Evolutionary conservation across 2,797 vertebrate genomes (phyloP).

Genomic region (Orientallactaga sibirica): DNA sequence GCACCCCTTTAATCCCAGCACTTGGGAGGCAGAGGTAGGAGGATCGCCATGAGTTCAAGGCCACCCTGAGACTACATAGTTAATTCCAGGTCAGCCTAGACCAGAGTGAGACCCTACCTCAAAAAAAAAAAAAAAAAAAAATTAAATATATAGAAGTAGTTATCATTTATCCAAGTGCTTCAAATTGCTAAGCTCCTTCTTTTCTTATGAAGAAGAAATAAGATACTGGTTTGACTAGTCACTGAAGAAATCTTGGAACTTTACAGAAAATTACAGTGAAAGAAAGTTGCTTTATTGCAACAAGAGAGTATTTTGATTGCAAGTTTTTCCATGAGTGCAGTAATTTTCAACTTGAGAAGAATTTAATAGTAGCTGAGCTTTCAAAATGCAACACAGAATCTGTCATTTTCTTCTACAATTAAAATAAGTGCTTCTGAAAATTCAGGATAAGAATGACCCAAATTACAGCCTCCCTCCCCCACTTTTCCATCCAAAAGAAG

Average conservation of each 20-base stretch:
- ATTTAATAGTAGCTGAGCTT: conserved; percentile 83
- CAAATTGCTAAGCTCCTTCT: conserved; percentile 68
- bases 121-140: background rate
- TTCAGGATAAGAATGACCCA: conserved; percentile 78
- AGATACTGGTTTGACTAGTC: conserved; percentile 70
- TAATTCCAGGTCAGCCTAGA: too few relatives aligned
- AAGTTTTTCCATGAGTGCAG: conserved; percentile 78
- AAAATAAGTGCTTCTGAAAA: conserved; percentile 81
- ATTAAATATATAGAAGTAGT: conserved; percentile 55
- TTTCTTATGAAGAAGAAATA: conserved; percentile 65
- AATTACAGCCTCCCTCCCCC: conserved; percentile 72
- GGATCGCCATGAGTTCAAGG: too few relatives aligned
- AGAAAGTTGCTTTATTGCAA: conserved; percentile 78
- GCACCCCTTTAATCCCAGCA: too few relatives aligned
- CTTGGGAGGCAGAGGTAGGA: too few relatives aligned
- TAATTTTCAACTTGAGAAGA: conserved; percentile 84
- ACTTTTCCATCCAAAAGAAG: conserved; percentile 71
- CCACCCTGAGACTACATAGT: too few relatives aligned
- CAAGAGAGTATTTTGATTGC: conserved; percentile 80
- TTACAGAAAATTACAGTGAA: conserved; percentile 78
- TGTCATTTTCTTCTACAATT: conserved; percentile 82
- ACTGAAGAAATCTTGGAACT: conserved; percentile 76
- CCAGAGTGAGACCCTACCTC: too few relatives aligned
- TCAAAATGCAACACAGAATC: conserved; percentile 80
- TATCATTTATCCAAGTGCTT: conserved; percentile 62